A percentile compares a stretch with the other conserved stretches of the same genome.
Conservation (phyloP, 2,888 invertebrate species). For the Dynastes hyllus region DNA sequence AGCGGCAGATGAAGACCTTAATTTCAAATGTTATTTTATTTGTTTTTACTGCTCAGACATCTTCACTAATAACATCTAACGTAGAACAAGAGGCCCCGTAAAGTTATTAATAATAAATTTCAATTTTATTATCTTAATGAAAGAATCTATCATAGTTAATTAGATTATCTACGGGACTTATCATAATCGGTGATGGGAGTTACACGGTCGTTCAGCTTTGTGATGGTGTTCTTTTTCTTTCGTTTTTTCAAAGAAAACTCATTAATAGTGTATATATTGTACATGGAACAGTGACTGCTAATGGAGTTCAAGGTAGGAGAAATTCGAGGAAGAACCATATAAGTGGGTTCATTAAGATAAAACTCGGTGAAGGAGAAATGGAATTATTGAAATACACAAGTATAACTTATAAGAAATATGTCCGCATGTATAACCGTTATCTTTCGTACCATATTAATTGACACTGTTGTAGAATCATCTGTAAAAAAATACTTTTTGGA, state of each 20-base stretch:
- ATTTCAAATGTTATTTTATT: constrained; percentile 35
- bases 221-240: constrained; percentile 12
- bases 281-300: not conserved
- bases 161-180: constrained; percentile 43
- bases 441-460: constrained; percentile 43
- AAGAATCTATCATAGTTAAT: constrained; percentile 46
- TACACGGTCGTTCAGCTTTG: constrained; percentile 33
- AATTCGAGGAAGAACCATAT: constrained; percentile 44
- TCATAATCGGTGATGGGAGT: constrained; percentile 40
- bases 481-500: constrained; percentile 20
- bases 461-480: constrained; percentile 26
- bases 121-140: constrained; percentile 40
- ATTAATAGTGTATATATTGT: constrained; percentile 23
- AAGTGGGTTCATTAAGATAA: constrained; percentile 46
- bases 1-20: constrained; percentile 20
- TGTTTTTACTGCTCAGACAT: constrained; percentile 9
- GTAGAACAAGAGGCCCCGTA: constrained; percentile 5
- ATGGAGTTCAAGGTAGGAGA: constrained; percentile 47
- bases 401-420: constrained; percentile 35
- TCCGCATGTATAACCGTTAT: constrained; percentile 21
- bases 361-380: constrained; percentile 22
- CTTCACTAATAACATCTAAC: not conserved
- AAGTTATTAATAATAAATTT: constrained; percentile 27
- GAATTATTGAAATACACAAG: constrained; percentile 34
- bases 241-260: not conserved